Evolutionary conservation across 1,140 invertebrate species (phyloP).

Genomic region (Melipona quadrifasciata): DNA sequence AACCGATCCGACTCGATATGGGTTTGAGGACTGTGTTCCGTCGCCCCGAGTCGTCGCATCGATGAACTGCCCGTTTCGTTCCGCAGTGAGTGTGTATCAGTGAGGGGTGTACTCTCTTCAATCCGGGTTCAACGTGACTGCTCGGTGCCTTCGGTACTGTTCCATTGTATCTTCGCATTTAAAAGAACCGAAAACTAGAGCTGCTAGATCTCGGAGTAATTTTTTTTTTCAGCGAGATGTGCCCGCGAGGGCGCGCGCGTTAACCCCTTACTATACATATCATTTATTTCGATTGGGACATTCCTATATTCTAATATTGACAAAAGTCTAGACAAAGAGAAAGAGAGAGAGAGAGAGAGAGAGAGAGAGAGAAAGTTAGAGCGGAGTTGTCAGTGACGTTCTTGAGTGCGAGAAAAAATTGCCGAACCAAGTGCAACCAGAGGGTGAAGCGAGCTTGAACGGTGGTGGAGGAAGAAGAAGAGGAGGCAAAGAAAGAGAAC

Average conservation of each 20-base stretch:
- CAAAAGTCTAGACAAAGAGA: neutral
- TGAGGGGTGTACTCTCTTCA: conserved; percentile 39
- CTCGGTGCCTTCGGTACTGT: conserved; percentile 6
- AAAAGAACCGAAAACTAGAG: no score
- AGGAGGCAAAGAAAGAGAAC: conserved; percentile 58
- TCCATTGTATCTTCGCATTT: neutral
- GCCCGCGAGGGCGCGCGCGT: conserved; percentile 37
- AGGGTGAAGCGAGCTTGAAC: conserved; percentile 41
- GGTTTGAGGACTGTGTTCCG: conserved; percentile 14
- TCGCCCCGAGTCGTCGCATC: neutral
- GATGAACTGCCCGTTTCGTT: conserved; percentile 18
- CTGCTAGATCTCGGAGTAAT: neutral
- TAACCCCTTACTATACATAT: neutral
- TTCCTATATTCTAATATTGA: neutral
- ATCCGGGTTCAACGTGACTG: conserved; percentile 25
- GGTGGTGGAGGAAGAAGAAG: conserved; percentile 43
- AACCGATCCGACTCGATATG: neutral
- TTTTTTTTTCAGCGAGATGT: conserved; percentile 33
- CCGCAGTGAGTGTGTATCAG: conserved; percentile 56
- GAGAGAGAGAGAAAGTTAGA: neutral
- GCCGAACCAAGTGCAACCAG: neutral
- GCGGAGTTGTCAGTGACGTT: conserved; percentile 34
- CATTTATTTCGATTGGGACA: neutral
- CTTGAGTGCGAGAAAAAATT: neutral
- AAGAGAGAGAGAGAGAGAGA: no score